Conservation (phyloP, 1,140 invertebrate genomes). For the Semibalanus balanoides region DNA sequence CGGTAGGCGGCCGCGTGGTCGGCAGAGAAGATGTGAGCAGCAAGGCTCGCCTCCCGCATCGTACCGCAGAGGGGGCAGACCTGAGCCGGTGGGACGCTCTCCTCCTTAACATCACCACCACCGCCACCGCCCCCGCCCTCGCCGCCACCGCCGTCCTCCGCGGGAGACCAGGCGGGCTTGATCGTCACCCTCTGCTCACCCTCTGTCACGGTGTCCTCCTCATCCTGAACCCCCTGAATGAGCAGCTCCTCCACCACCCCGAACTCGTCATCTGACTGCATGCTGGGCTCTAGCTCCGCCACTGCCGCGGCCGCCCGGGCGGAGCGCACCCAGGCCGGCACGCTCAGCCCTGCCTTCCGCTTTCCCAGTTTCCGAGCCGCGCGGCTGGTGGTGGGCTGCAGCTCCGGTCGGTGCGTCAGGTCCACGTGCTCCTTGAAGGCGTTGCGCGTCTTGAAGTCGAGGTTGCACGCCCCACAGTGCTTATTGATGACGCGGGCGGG, state of each 20-base stretch:
- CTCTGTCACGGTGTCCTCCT: too few species aligned
- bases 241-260: not conserved
- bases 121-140: too few species aligned
- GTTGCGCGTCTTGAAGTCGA: not conserved
- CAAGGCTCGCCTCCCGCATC: not conserved
- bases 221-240: not conserved
- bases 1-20: not conserved
- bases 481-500: too few species aligned
- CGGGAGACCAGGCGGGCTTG: too few species aligned
- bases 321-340: not conserved
- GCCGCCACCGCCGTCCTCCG: too few species aligned
- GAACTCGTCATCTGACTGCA: not conserved
- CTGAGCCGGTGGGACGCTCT: too few species aligned
- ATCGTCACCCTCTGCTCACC: too few species aligned
- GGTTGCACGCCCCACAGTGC: not conserved
- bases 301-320: not conserved
- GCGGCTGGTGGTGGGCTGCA: not conserved
- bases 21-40: not conserved
- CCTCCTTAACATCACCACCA: too few species aligned
- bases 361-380: not conserved
- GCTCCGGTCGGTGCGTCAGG: not conserved
- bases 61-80: not conserved
- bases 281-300: too few species aligned
- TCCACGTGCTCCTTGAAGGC: not conserved
- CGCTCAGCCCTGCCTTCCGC: not conserved